phyloP scores from a whole-genome alignment of 2,888 invertebrate genomes.

The Conistra vaccinii region DNA sequence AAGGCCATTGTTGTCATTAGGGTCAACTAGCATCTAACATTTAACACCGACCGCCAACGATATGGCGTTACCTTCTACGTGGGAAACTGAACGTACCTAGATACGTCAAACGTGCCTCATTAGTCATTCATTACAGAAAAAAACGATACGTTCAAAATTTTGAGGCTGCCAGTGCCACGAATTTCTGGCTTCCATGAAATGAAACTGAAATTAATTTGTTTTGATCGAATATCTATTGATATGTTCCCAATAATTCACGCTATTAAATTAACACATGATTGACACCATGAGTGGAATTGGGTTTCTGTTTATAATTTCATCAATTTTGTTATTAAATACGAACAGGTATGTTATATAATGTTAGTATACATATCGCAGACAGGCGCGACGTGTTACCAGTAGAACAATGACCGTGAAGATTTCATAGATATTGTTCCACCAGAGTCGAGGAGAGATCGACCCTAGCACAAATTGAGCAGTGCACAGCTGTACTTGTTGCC shows the following conservation, averaged over 20 bases:
- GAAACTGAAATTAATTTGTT: conserved; percentile 6
- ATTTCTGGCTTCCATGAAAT: conserved; percentile 8
- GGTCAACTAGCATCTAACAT: conserved; percentile 81
- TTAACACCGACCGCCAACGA: conserved; percentile 65
- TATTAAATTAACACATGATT: conserved; percentile 3
- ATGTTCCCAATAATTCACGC: conserved; percentile 13
- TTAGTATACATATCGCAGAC: background rate
- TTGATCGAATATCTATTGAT: background rate
- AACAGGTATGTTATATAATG: background rate
- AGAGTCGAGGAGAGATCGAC: background rate
- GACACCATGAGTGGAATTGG: background rate
- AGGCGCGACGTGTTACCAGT: no score
- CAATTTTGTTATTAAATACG: background rate
- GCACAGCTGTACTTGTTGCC: conserved; percentile 21
- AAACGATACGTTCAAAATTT: background rate
- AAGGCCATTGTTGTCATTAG: conserved; percentile 85
- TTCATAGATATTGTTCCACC: no score
- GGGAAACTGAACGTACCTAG: conserved; percentile 25
- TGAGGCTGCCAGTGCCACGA: conserved; percentile 9
- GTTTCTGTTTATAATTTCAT: background rate
- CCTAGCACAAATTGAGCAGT: conserved; percentile 10
- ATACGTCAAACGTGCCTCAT: background rate
- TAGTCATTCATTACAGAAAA: no score
- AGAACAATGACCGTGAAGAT: no score
- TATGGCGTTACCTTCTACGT: conserved; percentile 62